Conservation (phyloP, 2,797 vertebrate genomes). For the Harpagifer antarcticus region DNA sequence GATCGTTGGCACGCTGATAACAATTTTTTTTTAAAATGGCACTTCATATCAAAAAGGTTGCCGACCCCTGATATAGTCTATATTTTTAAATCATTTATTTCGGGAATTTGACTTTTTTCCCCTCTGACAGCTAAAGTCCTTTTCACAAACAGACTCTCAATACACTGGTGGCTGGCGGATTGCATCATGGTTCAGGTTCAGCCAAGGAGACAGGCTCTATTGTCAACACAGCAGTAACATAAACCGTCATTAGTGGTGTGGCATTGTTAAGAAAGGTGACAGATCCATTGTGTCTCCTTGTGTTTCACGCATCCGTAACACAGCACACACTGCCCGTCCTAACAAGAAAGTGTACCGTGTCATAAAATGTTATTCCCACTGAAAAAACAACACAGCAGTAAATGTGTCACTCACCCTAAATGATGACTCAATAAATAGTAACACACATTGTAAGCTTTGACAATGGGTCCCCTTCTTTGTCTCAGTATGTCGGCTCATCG, state of each 20-base stretch:
- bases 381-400: conserved; percentile 54
- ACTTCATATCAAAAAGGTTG: too few species aligned
- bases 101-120: conserved; percentile 26
- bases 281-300: conserved; percentile 9
- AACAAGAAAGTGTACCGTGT: conserved; percentile 41
- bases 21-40: too few species aligned
- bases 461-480: conserved; percentile 31
- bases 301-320: background rate
- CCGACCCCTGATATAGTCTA: too few species aligned
- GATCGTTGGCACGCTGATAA: too few species aligned
- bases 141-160: background rate
- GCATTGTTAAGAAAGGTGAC: conserved; percentile 28
- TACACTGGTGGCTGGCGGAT: conserved; percentile 22
- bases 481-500: conserved; percentile 6
- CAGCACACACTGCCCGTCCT: conserved; percentile 26
- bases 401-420: conserved; percentile 53
- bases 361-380: conserved; percentile 54
- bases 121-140: conserved; percentile 25
- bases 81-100: conserved; percentile 35
- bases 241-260: conserved; percentile 37
- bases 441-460: conserved; percentile 49
- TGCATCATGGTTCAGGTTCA: conserved; percentile 39
- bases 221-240: conserved; percentile 11
- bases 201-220: background rate
- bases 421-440: conserved; percentile 46